Base-by-base conservation (phyloP, 2,888 invertebrate genomes). In the Drosophila nr. fundita region DNA sequence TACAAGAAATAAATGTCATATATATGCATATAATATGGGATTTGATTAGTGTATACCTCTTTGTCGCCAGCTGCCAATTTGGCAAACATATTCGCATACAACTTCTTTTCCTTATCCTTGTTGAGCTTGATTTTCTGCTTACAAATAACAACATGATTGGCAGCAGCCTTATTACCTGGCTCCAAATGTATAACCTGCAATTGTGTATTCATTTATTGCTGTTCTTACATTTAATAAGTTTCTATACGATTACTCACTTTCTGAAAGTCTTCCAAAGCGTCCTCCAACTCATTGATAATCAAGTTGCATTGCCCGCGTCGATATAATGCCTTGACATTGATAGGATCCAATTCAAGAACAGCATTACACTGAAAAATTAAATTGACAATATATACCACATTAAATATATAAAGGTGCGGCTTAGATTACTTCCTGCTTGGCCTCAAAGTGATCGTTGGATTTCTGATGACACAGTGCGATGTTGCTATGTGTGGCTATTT, bases 1-100 rank as follows among this genome's bases (percentile, higher is more conserved):
- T 15, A 52, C 10, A 15, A 32, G 48, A 29, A 59, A 53, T 40
- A 45, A 52, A 64, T 42, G 40, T 38, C 30, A 53, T 30, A 10
- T 15, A 40, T 30, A 2, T 21, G 8, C 21, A 10, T 10, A 8
- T 27, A n/a, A 2, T 11, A 8, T 29, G 8, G 18, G 2, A 55
- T 29, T 29, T n/a, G 11, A 27, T 45, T 30, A 42, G 53, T 55
- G 18, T 53, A 13, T 88, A 87, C 96, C 96, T 96, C 95, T 92
- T 95, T 94, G 93, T 97, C 97, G 92, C 95, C 95, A 82, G 96
- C 95, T 6, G 97, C 97, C 94, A 98, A 97, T 93, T 98, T 98
- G 85, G 97, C 96, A 93, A 99, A 99, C 98, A 99, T 98, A 93
- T 98, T 98, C 18, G 96, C 96, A 93, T 98, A 99, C 40, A 98